A percentile compares a stretch with the other conserved stretches of the same genome.
Evolutionary conservation across 2,797 vertebrate species (phyloP).

Genomic region (Knipowitschia caucasica): DNA sequence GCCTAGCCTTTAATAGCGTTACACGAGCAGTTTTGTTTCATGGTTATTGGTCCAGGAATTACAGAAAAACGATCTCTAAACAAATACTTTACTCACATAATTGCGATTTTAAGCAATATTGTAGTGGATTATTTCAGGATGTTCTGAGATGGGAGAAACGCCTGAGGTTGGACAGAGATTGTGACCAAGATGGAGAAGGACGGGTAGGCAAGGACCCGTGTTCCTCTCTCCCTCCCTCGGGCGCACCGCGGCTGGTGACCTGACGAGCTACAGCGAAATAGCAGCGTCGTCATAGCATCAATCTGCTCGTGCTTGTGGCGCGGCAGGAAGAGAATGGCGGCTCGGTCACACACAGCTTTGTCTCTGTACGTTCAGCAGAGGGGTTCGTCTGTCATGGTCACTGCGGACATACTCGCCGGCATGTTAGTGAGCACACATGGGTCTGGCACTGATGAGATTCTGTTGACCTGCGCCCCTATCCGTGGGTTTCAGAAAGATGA

Average conservation of each 20-base stretch:
- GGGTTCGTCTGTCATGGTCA: slow-evolving; percentile 39
- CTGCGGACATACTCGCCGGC: slow-evolving; percentile 34
- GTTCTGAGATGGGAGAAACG: slow-evolving; percentile 18
- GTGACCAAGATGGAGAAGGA: slow-evolving; percentile 26
- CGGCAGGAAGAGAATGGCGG: slow-evolving; percentile 38
- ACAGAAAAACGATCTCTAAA: no score
- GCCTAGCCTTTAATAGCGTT: no score
- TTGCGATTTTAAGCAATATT: no score
- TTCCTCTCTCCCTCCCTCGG: slow-evolving; percentile 38
- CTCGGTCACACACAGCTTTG: slow-evolving; percentile 27
- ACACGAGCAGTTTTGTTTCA: no score
- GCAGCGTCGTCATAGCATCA: slow-evolving; percentile 40
- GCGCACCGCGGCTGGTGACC: slow-evolving; percentile 39
- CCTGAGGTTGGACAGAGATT: slow-evolving; percentile 25
- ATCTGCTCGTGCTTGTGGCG: slow-evolving; percentile 52
- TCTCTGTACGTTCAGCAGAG: slow-evolving; percentile 28
- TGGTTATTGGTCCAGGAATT: no score
- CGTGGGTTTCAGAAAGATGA: no score
- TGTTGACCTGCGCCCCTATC: slow-evolving; percentile 12
- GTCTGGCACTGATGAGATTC: slow-evolving; percentile 12
- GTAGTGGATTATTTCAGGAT: no score
- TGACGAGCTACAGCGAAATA: slow-evolving; percentile 37
- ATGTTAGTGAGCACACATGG: slow-evolving; percentile 12
- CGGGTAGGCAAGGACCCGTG: slow-evolving; percentile 23
- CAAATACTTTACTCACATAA: no score